Evolutionary conservation across 1,140 invertebrate genomes (phyloP), one percentile per base, ranked within the genome.

Genomic region (Drosophila busckii): DNA sequence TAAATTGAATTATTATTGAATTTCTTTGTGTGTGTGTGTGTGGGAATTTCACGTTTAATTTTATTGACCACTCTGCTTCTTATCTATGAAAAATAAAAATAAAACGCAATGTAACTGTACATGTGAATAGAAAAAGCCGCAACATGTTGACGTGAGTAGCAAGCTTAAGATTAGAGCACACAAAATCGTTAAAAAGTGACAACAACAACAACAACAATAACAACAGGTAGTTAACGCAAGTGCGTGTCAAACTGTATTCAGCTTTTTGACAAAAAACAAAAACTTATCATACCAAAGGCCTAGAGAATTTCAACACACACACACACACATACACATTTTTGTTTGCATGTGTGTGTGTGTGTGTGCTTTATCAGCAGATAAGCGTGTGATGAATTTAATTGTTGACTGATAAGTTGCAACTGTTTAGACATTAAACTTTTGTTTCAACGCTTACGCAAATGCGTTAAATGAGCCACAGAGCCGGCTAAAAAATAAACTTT

Each of bases 1-100:
- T 60, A 64, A 80, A 82, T 64, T 68, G 73, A 61, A 80, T 80
- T 76, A 76, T 68, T 78, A 80, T 78, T 71, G 53, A 62, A 49
- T 55, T 22, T 40, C 32, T 45, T 50, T 42, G 17, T 46, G 35
- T 26, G 25, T 23, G 17, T 31, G 26, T 65, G 67, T 73, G 66
- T 75, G 73, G 73, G 73, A 76, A 65, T 34, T 78, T 44, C 25
- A 35, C 50, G 28, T 22, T 58, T 38, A 13, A n/a, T 70, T 76
- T 76, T 60, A 58, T 65, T 45, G 52, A 59, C 66, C 67, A 56
- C 37, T 55, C 34, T n/a, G 38, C 45, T 29, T 56, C 28, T 52
- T 48, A n/a, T n/a, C n/a, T 55, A 61, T 41, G 31, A 37, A 31
- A 44, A 13, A 54, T 61, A 41, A 55, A 48, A 22, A 48, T 13